Percentiles rank a stretch among this genome's conserved stretches.
phyloP scores from a whole-genome alignment of 92 coral and sea anemone species.

The Pocillopora meandrina region DNA sequence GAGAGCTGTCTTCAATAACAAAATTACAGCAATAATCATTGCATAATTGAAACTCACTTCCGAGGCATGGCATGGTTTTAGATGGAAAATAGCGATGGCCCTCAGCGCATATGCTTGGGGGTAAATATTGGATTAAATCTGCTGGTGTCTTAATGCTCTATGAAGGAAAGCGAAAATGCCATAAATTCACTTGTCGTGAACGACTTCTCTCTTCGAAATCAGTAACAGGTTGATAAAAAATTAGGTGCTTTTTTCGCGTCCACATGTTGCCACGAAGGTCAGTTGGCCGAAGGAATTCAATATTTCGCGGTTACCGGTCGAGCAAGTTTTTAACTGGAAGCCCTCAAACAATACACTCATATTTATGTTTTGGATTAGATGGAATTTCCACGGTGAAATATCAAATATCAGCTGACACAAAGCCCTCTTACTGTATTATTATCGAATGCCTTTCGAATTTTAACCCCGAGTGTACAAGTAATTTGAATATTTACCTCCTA shows the following conservation, averaged over 20 bases:
- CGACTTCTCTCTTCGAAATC: neutral
- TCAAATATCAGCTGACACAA: neutral
- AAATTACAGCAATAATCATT: too few species aligned
- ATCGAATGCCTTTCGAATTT: neutral
- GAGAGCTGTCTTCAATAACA: too few species aligned
- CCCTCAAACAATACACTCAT: neutral
- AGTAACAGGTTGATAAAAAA: conserved; percentile 4
- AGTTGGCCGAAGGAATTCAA: neutral
- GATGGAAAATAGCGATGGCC: conserved; percentile 24
- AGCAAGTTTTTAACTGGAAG: neutral
- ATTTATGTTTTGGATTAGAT: neutral
- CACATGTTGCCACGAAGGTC: neutral
- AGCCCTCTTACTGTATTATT: neutral
- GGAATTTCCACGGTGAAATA: neutral
- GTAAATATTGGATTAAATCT: too few species aligned
- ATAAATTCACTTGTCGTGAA: neutral
- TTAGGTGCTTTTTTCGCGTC: conserved; percentile 2
- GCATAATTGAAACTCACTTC: neutral
- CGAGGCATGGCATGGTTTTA: neutral
- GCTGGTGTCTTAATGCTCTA: neutral
- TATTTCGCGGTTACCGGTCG: neutral
- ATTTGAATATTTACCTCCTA: conserved; percentile 4
- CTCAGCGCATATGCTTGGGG: too few species aligned
- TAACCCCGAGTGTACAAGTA: neutral
- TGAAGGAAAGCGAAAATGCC: neutral